phyloP scores from a whole-genome alignment of 2,113 vertebrate species.

The Eretmochelys imbricata region DNA sequence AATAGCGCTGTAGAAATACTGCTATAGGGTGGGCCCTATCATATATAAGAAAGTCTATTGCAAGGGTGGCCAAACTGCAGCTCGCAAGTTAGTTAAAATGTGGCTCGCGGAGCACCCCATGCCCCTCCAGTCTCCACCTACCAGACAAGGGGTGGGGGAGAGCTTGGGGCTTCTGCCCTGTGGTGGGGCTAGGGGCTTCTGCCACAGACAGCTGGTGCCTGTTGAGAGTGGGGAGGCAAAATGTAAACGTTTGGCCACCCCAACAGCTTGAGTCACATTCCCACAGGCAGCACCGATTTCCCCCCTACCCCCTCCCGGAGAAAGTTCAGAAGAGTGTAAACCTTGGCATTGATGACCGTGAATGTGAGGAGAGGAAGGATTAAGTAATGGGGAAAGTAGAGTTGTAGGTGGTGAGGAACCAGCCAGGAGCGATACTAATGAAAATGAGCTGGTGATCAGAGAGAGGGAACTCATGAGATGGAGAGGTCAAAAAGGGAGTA shows the following conservation, averaged over 20 bases:
- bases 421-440: background rate
- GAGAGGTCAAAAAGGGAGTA: background rate
- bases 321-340: too few relatives aligned
- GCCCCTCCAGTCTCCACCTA: too few relatives aligned
- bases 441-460: slow-evolving; percentile 18
- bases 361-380: background rate
- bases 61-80: background rate
- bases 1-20: background rate
- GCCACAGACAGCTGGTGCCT: too few relatives aligned
- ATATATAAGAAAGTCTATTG: accelerated
- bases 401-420: background rate
- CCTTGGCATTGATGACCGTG: too few relatives aligned
- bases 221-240: background rate
- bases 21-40: background rate
- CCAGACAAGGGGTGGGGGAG: too few relatives aligned
- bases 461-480: background rate
- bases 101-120: too few relatives aligned
- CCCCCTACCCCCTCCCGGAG: too few relatives aligned
- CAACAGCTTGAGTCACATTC: too few relatives aligned
- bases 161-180: too few relatives aligned
- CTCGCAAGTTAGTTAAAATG: too few relatives aligned
- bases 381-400: background rate
- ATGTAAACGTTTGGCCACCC: background rate
- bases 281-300: too few relatives aligned
- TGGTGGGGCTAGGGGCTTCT: too few relatives aligned